phyloP scores from a whole-genome alignment of 2,888 invertebrate genomes.

The Vannuccia rotundouncinata region DNA sequence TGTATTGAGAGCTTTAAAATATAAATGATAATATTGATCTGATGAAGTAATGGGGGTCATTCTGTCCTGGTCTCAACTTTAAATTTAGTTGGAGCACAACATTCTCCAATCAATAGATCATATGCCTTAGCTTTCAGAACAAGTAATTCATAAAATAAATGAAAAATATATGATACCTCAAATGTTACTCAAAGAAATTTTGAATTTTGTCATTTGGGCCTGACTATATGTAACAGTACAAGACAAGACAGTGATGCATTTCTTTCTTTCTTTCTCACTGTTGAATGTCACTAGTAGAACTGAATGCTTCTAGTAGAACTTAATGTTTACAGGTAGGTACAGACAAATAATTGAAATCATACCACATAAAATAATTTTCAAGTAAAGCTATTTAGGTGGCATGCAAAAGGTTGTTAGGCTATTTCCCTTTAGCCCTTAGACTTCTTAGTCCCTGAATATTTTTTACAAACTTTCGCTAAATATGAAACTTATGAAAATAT shows the following conservation, averaged over 20 bases:
- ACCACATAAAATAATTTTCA: background rate
- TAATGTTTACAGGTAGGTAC: background rate
- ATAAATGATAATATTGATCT: background rate
- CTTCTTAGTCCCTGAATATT: no score
- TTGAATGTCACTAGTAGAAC: background rate
- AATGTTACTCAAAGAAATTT: no score
- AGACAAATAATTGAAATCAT: background rate
- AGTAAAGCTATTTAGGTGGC: background rate
- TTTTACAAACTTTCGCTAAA: no score
- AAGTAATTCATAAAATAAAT: slow-evolving; percentile 8
- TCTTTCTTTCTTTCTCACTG: background rate
- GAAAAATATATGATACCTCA: no score
- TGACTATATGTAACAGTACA: no score
- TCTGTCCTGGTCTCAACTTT: background rate
- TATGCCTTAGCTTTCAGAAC: background rate
- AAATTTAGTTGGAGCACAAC: background rate
- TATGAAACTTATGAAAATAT: no score
- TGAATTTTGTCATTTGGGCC: no score
- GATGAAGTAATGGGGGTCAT: background rate
- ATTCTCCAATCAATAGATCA: slow-evolving; percentile 1
- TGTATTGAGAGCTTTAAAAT: background rate
- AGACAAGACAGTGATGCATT: background rate
- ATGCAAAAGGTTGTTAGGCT: background rate
- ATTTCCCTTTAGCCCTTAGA: background rate
- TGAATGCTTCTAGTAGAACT: background rate